Base-by-base conservation (phyloP, 92 coral and sea anemone genomes). In the Plumapathes pennacea region DNA sequence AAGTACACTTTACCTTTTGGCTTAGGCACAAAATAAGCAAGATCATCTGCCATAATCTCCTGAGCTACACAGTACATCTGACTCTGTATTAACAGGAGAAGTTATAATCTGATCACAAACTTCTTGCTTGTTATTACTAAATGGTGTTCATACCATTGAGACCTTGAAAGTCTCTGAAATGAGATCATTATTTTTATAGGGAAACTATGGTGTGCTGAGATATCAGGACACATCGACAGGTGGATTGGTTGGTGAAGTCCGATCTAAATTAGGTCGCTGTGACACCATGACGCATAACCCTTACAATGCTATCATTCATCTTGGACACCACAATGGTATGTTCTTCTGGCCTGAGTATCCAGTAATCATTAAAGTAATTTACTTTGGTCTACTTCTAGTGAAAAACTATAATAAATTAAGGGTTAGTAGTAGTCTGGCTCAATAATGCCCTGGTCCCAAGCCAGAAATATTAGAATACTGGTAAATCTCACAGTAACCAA, bases 141-240 rank as follows among this genome's bases (percentile, higher is more conserved):
- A 34, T 34, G 40, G 40, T 34, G 40, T 8, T n/a, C 40, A 34
- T n/a, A n/a, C n/a, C n/a, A n/a, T n/a, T n/a, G n/a, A n/a, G n/a
- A 0, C 58, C 19, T 51, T 2, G 13, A 11, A 10, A 18, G 12
- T 10, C 9, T 9, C 11, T 27, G 15, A 4, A 29, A 12, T 1
- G 11, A 2, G 40, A 57, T 45, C 27, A 47, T 25, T 36, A 25
- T 12, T 54, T 68, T 30, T 31, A 19, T 32, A 90, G 98, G 94
- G 89, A 15, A 77, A 84, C 33, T 49, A 67, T 76, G 98, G 98
- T 7, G 61, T 88, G 14, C 50, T 92, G 5, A 71, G 56, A 32
- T 92, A 92, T 50, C 96, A 88, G 57, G 98, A 92, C 56, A 80
- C 79, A 8, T 92, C 98, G 27, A 88, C 96, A 41, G 98, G 98